Base-by-base conservation (phyloP, 2,888 invertebrate species). In the Zonitis immaculata region DNA sequence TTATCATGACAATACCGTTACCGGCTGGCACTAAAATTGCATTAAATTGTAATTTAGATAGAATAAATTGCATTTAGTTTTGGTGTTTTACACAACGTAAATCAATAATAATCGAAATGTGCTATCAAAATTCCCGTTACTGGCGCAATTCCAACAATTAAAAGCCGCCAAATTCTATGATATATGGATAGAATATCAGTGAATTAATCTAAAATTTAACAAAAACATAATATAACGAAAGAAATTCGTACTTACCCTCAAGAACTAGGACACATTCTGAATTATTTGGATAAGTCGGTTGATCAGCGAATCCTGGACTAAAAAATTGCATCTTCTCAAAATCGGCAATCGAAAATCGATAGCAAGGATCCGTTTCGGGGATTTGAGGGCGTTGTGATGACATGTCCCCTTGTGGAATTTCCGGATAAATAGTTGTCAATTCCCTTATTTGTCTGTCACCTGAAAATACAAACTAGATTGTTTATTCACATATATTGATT, bases 241-340 rank as follows among this genome's bases (percentile, higher is more conserved):
- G n/a, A n/a, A n/a, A n/a, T n/a, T n/a, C n/a, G n/a, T 26, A 52
- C 79, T 80, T 73, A 88, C 89, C 88, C 78, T 80, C 79, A 54
- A 89, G 78, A 16, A 84, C 77, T 54, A 81, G 78, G 52, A 83
- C 80, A 72, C 89, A 89, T 65, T 86, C 82, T 26, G 83, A 82
- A 61, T 81, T 79, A 65, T 83, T 84, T 7, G 86, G 84, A 74
- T 89, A 89, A 52, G 65, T 68, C 42, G 57, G 59, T 9, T 59
- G 78, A 8, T 53, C 51, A 16, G 60, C 60, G 26, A 59, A 63
- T 59, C 83, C 82, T 0, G 89, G 88, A 62, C 87, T 87, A 70
- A 82, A 85, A 68, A 89, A 84, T 67, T 85, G 84, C 62, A 77
- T 78, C 64, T 79, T 80, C n/a, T 72, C 75, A 7, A 76, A 73